Base-by-base conservation (phyloP, 2,113 vertebrate species). In the Tursiops truncatus region DNA sequence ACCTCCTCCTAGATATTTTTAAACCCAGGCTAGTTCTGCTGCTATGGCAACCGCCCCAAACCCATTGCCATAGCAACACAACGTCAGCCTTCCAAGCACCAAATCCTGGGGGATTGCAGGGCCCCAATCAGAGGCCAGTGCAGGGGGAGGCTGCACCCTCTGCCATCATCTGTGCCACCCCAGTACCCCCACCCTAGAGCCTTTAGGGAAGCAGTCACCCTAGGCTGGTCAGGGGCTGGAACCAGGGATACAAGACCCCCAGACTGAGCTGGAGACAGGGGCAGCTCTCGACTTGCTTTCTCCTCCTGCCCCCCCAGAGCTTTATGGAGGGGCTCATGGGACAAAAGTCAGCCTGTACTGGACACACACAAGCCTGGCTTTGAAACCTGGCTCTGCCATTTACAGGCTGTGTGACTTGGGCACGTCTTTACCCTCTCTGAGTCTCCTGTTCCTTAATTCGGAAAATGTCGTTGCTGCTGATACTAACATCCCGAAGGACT, bases 1-100 rank as follows among this genome's bases (percentile, higher is more conserved):
- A 97, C 97, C 97, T 97, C 93, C 97, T 98, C 94, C 94, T 97
- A 97, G 98, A 98, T 98, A 98, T 98, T 98, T 98, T 98, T 98
- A 98, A 98, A 98, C 98, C 81, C 83, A 92, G 97, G 98, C 98
- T 98, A 97, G 96, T 97, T 97, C 97, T 91, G 97, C 97, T 98
- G 92, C 95, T 97, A 98, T 98, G 96, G 97, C 94, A 98, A 98
- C 98, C 97, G 20, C 97, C 98, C 97, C 97, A 98, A 98, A 97
- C 98, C 98, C 94, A 98, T 98, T 83, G 23, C 96, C 97, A 98
- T 98, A 95, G 98, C 97, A 98, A 98, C 98, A 56, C 31, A 97
- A 97, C 98, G 97, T 98, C 98, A 98, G 98, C 96, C 98, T 98
- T 96, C 95, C 97, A 97, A 95, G 95, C 97, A 94, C 91, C 93